Evolutionary conservation across 2,113 vertebrate species (phyloP), one percentile per base, ranked within the genome.

Genomic region (Saguinus midas): DNA sequence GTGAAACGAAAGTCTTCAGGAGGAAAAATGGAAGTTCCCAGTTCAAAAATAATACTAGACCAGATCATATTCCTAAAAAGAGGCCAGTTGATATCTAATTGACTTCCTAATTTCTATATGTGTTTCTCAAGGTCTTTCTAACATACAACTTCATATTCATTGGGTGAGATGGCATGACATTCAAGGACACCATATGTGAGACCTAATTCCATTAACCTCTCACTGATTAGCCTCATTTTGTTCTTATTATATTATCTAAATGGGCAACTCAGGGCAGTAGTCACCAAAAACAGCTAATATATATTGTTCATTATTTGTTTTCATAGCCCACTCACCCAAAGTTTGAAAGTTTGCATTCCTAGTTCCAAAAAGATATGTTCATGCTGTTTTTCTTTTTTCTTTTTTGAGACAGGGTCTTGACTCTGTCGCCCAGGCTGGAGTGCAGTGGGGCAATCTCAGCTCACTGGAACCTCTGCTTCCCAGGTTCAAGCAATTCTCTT

Each of bases 71-170:
- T n/a, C 43, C 88, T 88, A 48, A 93, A 73, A 57, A 93, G 10
- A 95, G 93, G 79, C 68, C 94, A 40, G 75, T 7, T 55, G 45
- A 32, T 8, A 70, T 57, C 88, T 96, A 90, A 95, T 32, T 13
- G 75, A 32, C 90, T 95, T 81, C 73, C 52, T 95, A 87, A 95
- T 97, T 91, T 97, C 83, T 83, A 50, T 72, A 96, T 79, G 70
- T n/a, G 17, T 94, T 94, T 21, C 78, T 88, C 66, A 86, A 96
- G 85, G 91, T 96, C 96, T 87, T 96, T 45, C 95, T 87, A 96
- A 55, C 1, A 45, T 1, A 85, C 45, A 68, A 20, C 88, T 96
- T 57, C 8, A 48, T 8, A 64, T 72, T 93, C 68, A 45, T 17
- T 80, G 92, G 58, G 66, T 64, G 45, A 93, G 72, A 86, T 75